Percentiles rank a stretch among this genome's conserved stretches.
These are phyloP conservation scores for Salvator merianae DNA, from an alignment of 2,113 vertebrate species.

Conservation along the genomic window DNA sequence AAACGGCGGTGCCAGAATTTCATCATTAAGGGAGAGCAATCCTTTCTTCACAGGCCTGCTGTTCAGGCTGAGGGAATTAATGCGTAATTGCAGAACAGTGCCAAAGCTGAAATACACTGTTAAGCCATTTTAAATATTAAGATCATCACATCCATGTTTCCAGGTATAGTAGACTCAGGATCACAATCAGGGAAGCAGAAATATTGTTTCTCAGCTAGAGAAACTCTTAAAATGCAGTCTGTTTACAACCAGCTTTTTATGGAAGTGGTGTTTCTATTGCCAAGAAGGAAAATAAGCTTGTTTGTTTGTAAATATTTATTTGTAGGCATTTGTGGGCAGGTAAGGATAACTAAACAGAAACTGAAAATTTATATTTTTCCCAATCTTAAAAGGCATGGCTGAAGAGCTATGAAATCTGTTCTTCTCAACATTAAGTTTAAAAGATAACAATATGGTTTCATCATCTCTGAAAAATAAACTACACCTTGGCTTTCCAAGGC, in stretches of 20 bases:
- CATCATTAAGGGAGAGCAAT: slow-evolving; percentile 83
- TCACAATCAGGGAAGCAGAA: slow-evolving; percentile 57
- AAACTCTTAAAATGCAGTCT: slow-evolving; percentile 34
- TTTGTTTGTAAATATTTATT: slow-evolving; percentile 21
- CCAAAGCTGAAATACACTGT: slow-evolving; percentile 77
- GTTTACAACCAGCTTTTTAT: not conserved
- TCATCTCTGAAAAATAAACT: not conserved
- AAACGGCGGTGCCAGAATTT: slow-evolving; percentile 78
- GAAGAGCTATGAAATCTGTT: not conserved
- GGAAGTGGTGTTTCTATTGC: slow-evolving; percentile 19
- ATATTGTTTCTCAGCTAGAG: slow-evolving; percentile 43
- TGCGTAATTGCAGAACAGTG: slow-evolving; percentile 73
- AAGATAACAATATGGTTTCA: not conserved
- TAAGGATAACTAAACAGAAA: not conserved
- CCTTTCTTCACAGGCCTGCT: slow-evolving; percentile 76
- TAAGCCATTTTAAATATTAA: slow-evolving; percentile 61
- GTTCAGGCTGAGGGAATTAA: slow-evolving; percentile 75
- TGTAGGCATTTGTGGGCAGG: not conserved
- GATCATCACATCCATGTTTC: slow-evolving; percentile 75
- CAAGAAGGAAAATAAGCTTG: not conserved
- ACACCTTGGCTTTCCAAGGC: not conserved
- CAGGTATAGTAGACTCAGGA: slow-evolving; percentile 69
- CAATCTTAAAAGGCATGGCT: not conserved
- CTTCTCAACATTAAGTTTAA: not conserved
- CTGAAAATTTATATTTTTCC: not conserved